These are phyloP conservation scores for Thera obeliscata DNA, from an alignment of 2,888 invertebrate species.

Conservation along the genomic window DNA sequence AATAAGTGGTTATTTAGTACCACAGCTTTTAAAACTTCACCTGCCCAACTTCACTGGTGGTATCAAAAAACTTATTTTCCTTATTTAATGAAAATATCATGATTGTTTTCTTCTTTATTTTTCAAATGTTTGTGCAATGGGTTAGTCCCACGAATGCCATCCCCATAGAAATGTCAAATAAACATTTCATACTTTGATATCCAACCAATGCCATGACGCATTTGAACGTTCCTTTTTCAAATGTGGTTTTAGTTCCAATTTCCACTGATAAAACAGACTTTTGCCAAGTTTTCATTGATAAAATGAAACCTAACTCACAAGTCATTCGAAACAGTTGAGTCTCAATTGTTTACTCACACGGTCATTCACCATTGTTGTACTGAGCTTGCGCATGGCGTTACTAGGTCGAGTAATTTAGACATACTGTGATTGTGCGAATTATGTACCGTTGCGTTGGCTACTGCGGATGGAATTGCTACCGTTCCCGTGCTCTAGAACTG, in stretches of 20 bases:
- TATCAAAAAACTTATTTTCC: neutral
- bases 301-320: neutral
- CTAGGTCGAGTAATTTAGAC: conserved; percentile 32
- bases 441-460: conserved; percentile 33
- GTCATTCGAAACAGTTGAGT: conserved; percentile 25
- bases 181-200: no score
- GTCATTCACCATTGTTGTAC: conserved; percentile 61
- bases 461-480: conserved; percentile 20
- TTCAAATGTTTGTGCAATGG: no score
- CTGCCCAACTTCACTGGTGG: conserved; percentile 4
- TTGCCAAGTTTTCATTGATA: neutral
- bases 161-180: no score
- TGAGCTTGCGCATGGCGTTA: conserved; percentile 34
- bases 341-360: conserved; percentile 54
- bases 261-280: no score
- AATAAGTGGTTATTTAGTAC: conserved; percentile 32
- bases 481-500: conserved; percentile 13
- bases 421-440: conserved; percentile 32
- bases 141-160: no score
- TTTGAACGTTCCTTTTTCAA: no score
- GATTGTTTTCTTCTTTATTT: no score
- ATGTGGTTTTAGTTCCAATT: no score
- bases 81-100: no score
- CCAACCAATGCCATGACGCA: no score
- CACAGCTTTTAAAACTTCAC: conserved; percentile 7